phyloP scores from a whole-genome alignment of 2,888 invertebrate species.

The Escarpia spicata region DNA sequence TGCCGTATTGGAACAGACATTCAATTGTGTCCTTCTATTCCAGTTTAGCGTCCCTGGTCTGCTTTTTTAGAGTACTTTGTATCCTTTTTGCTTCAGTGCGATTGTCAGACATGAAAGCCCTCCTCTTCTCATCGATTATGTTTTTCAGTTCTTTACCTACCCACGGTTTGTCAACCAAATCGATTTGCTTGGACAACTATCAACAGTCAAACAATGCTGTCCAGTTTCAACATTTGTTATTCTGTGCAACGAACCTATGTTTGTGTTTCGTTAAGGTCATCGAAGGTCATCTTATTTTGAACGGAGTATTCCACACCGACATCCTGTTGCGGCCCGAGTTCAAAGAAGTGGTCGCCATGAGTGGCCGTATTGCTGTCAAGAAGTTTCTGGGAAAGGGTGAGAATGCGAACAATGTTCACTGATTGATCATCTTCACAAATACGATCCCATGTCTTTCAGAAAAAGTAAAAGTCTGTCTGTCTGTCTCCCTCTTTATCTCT shows the following conservation, averaged over 20 bases:
- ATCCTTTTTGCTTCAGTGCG: too few species aligned
- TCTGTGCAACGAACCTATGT: neutral
- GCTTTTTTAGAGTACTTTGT: too few species aligned
- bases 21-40: too few species aligned
- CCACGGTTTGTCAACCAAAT: neutral
- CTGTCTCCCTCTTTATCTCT: too few species aligned
- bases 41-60: too few species aligned
- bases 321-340: conserved; percentile 8
- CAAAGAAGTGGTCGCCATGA: conserved; percentile 24
- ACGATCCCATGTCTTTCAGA: neutral
- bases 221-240: neutral
- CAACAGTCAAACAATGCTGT: neutral
- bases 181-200: neutral
- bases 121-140: too few species aligned
- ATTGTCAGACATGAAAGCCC: too few species aligned
- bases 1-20: too few species aligned
- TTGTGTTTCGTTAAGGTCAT: conserved; percentile 22
- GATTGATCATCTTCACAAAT: neutral
- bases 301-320: conserved; percentile 26
- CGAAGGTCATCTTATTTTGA: conserved; percentile 30
- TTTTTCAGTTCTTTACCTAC: too few species aligned
- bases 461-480: too few species aligned
- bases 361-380: conserved; percentile 27
- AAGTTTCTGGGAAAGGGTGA: conserved; percentile 22
- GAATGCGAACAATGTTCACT: neutral